Conservation (phyloP, 2,888 invertebrate species). For the Teleogryllus oceanicus region DNA sequence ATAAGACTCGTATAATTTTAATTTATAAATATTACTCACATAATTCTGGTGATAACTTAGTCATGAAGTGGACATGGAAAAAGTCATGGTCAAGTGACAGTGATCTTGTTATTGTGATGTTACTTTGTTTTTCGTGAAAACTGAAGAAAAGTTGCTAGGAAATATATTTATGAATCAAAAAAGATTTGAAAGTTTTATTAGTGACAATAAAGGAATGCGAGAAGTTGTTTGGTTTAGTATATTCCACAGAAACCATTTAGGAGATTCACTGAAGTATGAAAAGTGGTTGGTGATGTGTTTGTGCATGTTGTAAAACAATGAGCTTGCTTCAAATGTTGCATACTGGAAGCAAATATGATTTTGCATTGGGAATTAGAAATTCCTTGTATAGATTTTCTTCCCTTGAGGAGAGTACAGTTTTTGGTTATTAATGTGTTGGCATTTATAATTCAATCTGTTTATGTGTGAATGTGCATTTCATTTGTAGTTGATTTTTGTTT, state of each 20-base stretch:
- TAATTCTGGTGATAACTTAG: neutral
- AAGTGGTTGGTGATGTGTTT: neutral
- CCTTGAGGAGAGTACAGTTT: neutral
- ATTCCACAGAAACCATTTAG: constrained; percentile 9
- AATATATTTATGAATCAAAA: constrained; percentile 10
- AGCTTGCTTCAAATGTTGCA: neutral
- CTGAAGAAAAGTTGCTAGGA: neutral
- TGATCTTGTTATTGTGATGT: neutral
- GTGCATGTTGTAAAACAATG: neutral
- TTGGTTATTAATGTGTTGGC: neutral
- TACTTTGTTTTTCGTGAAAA: neutral
- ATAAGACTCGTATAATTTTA: neutral
- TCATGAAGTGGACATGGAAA: neutral
- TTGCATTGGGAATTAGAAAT: neutral
- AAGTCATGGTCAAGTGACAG: too few relatives aligned
- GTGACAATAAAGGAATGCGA: neutral
- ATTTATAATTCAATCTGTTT: neutral
- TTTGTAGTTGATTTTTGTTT: neutral
- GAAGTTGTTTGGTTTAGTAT: neutral
- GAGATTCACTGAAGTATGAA: neutral
- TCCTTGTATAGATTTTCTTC: neutral
- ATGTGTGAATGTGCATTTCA: neutral
- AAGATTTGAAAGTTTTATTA: neutral
- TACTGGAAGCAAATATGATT: too few relatives aligned
- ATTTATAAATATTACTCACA: neutral